Evolutionary conservation across 1,140 invertebrate genomes (phyloP).

Genomic region (Drosophila funebris): DNA sequence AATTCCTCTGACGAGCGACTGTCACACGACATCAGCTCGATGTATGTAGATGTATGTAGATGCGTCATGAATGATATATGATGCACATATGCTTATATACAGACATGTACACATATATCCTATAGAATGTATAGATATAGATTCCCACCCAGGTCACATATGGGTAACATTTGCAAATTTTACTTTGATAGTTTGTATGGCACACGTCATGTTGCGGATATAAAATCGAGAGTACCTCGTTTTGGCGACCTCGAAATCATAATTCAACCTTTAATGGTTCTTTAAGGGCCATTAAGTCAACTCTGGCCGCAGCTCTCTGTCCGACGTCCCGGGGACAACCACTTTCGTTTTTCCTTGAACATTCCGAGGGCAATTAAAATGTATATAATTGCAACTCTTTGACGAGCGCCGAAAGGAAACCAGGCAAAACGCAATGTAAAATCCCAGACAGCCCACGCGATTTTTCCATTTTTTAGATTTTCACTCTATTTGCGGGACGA

Average conservation of each 20-base stretch:
- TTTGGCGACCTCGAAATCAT: conserved; percentile 73
- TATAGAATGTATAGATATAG: not conserved
- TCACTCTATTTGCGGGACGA: conserved; percentile 71
- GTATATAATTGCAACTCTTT: conserved; percentile 74
- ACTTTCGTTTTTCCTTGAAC: conserved; percentile 76
- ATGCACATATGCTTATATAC: not conserved
- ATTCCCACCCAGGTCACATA: not conserved
- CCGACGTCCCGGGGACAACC: conserved; percentile 18
- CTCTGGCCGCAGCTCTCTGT: conserved; percentile 39
- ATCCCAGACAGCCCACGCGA: not conserved
- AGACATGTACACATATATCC: not conserved
- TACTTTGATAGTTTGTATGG: conserved; percentile 28
- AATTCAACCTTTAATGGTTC: conserved; percentile 66
- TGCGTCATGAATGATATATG: conserved; percentile 59
- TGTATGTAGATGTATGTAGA: no score
- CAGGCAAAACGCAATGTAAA: conserved; percentile 4
- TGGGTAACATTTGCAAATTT: conserved; percentile 9
- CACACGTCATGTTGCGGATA: conserved; percentile 43
- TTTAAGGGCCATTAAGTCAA: conserved; percentile 76
- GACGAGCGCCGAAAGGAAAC: conserved; percentile 38
- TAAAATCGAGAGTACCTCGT: conserved; percentile 31
- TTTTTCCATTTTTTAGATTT: conserved; percentile 66
- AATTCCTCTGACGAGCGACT: conserved; percentile 53
- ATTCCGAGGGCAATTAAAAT: conserved; percentile 70
- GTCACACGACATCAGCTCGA: conserved; percentile 31